Percentiles rank a stretch among this genome's conserved stretches.
Evolutionary conservation across 2,113 vertebrate species (phyloP).

Genomic region (Triplophysa siluroides): DNA sequence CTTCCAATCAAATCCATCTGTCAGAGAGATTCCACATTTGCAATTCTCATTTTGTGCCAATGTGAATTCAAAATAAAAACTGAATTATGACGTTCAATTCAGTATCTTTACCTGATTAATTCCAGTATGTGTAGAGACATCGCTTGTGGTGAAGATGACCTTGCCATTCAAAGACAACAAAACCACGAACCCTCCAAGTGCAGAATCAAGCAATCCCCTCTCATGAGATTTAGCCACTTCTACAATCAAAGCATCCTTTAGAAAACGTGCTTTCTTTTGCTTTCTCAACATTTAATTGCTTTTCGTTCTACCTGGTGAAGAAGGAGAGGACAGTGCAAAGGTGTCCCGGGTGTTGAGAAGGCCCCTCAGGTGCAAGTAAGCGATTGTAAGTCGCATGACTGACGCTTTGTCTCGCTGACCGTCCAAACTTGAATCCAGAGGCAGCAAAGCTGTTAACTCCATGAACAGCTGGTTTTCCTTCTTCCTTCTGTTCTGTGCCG

Average conservation of each 20-base stretch:
- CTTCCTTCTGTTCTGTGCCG: slow-evolving; percentile 55
- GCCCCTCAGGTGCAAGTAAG: slow-evolving; percentile 55
- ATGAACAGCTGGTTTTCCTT: slow-evolving; percentile 58
- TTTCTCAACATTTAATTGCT: not conserved
- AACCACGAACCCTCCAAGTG: slow-evolving; percentile 59
- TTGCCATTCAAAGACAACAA: slow-evolving; percentile 57
- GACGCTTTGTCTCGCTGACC: slow-evolving; percentile 61
- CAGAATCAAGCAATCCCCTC: slow-evolving; percentile 45
- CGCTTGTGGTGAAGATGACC: slow-evolving; percentile 59
- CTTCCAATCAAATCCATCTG: slow-evolving; percentile 62
- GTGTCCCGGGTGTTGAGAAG: slow-evolving; percentile 33
- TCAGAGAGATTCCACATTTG: not conserved
- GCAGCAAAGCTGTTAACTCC: slow-evolving; percentile 56
- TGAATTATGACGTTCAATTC: too few species aligned
- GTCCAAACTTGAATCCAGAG: slow-evolving; percentile 36
- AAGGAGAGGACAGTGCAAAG: not conserved
- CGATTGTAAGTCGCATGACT: slow-evolving; percentile 57
- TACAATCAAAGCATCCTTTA: slow-evolving; percentile 19
- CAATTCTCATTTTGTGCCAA: not conserved
- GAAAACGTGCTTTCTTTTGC: not conserved
- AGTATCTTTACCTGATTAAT: slow-evolving; percentile 58
- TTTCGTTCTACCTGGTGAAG: slow-evolving; percentile 2
- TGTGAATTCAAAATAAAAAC: not conserved
- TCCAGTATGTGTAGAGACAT: slow-evolving; percentile 53
- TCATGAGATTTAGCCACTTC: slow-evolving; percentile 14